A percentile compares a stretch with the other conserved stretches of the same genome.
phyloP scores from a whole-genome alignment of 2,888 invertebrate genomes.

The Boloria selene region DNA sequence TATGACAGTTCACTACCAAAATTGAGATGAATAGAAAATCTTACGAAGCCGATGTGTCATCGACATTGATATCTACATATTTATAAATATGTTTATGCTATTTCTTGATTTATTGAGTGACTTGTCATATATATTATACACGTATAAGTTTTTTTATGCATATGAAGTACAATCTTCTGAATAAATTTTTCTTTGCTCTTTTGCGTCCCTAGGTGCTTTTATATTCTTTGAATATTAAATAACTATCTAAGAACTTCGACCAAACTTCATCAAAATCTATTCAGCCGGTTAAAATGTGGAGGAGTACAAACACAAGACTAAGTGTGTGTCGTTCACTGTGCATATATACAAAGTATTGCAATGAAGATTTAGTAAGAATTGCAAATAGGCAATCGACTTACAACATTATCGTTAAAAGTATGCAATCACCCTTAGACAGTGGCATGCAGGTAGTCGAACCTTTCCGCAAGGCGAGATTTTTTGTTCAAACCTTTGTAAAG shows the following conservation, averaged over 20 bases:
- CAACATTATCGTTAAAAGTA: constrained; percentile 5
- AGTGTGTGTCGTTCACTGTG: too few relatives aligned
- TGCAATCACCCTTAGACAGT: constrained; percentile 48
- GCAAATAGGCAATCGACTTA: neutral
- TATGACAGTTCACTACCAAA: constrained; percentile 30
- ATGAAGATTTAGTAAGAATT: neutral
- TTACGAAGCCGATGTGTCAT: constrained; percentile 60
- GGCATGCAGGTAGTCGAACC: constrained; percentile 70
- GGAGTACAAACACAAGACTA: too few relatives aligned
- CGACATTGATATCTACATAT: constrained; percentile 47
- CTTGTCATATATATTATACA: too few relatives aligned
- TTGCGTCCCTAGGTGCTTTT: too few relatives aligned
- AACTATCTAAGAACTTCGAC: too few relatives aligned
- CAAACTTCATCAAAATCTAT: too few relatives aligned
- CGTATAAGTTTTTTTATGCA: neutral
- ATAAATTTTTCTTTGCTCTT: too few relatives aligned
- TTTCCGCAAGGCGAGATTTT: constrained; percentile 61
- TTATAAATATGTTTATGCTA: neutral
- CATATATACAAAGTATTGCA: too few relatives aligned
- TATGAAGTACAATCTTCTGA: neutral
- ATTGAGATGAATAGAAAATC: constrained; percentile 29
- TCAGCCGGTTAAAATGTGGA: too few relatives aligned
- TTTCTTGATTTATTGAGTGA: neutral
- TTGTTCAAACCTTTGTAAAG: constrained; percentile 61
- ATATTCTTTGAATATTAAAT: too few relatives aligned